Evolutionary conservation across 92 coral and sea anemone species (phyloP), one percentile per base, ranked within the genome.

Genomic region (Plumapathes pennacea): DNA sequence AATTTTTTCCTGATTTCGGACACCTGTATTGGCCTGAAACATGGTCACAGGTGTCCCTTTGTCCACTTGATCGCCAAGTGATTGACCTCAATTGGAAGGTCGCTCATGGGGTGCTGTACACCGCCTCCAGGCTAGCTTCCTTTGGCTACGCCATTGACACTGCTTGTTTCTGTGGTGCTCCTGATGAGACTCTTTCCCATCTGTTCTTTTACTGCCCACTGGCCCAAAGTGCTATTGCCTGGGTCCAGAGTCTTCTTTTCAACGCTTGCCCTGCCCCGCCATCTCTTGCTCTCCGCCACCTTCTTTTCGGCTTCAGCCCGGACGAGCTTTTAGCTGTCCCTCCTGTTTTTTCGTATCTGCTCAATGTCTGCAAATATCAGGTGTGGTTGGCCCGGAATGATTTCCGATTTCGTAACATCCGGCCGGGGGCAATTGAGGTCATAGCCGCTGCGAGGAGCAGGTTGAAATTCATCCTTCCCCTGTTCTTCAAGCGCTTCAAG

Each of bases 301-400:
- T 66, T 3, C 33, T 66, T 20, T 66, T 66, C 60, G 74, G 64
- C 1, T 66, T 66, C 24, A 14, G 18, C 49, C 1, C 21, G 9
- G 66, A 37, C 9, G 45, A 39, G 36, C 2, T 27, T 10, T 17
- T 21, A 21, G 25, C 3, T 19, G 32, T 54, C 10, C 74, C 52
- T 30, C 61, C 66, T 1, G 32, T 54, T 50, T 37, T 32, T 14
- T 11, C 22, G n/a, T 46, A 10, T 46, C 3, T 46, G 11, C 52
- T 46, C 21, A 46, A 46, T 46, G 34, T 27, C 5, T 33, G 32
- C 25, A 67, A 67, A 25, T 44, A 44, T 56, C 4, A 14, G 12
- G 31, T 67, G 12, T 67, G 74, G 62, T 26, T 54, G 41, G 27
- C 51, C 40, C 15, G 55, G 20, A 54, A 67, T 40, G 64, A 65